phyloP scores from a whole-genome alignment of 2,888 invertebrate genomes.

The Drosophila yooni region DNA sequence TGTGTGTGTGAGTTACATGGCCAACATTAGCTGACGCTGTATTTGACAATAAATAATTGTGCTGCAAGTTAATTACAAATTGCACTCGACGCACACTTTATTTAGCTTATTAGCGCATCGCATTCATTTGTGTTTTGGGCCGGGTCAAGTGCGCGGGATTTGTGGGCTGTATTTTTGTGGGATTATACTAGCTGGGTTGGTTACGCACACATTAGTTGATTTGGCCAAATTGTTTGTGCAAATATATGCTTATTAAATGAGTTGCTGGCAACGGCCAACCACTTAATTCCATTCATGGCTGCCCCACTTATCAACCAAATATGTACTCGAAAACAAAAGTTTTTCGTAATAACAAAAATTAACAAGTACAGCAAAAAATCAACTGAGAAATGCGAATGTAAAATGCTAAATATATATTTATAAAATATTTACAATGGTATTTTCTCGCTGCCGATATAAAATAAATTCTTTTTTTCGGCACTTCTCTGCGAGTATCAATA shows the following conservation, averaged over 20 bases:
- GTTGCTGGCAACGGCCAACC: slow-evolving; percentile 27
- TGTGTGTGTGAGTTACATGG: slow-evolving; percentile 38
- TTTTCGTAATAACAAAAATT: slow-evolving; percentile 6
- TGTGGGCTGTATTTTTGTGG: slow-evolving; percentile 25
- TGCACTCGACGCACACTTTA: slow-evolving; percentile 67
- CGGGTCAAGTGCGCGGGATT: slow-evolving; percentile 41
- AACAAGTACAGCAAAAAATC: background rate
- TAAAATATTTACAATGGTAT: slow-evolving; percentile 24
- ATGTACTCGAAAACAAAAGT: slow-evolving; percentile 8
- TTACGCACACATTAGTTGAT: slow-evolving; percentile 52
- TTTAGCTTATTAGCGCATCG: slow-evolving; percentile 71
- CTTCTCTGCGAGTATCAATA: slow-evolving; percentile 3
- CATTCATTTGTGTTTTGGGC: slow-evolving; percentile 16
- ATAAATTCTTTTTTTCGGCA: background rate
- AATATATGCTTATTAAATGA: slow-evolving; percentile 58
- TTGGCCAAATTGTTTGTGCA: slow-evolving; percentile 65
- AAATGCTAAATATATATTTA: slow-evolving; percentile 11
- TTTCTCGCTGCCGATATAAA: slow-evolving; percentile 14
- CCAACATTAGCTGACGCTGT: slow-evolving; percentile 47
- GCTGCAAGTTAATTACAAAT: slow-evolving; percentile 73
- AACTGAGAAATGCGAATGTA: slow-evolving; percentile 2
- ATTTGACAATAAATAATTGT: slow-evolving; percentile 77
- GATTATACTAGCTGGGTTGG: slow-evolving; percentile 55
- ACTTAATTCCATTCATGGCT: slow-evolving; percentile 47
- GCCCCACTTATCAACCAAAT: slow-evolving; percentile 9